Base-by-base conservation (phyloP, 2,797 vertebrate genomes). In the Enteromius treurensis region DNA sequence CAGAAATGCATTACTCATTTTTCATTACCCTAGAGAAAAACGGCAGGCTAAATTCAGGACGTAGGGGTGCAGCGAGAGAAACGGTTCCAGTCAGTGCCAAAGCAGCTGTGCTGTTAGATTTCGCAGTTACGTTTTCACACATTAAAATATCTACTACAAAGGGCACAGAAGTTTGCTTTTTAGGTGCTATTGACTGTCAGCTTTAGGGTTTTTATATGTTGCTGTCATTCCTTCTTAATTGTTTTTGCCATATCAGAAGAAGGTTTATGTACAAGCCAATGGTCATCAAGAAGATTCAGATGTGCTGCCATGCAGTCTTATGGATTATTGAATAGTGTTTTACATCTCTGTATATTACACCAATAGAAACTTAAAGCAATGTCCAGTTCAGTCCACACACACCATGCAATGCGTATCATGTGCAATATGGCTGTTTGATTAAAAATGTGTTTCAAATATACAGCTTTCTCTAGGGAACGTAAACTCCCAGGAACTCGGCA, bases 1-100 rank as follows among this genome's bases (percentile, higher is more conserved):
- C 60, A 87, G 49, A 71, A 67, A 42, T 77, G 45, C 79, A 67
- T 88, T 87, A 60, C 55, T 87, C 82, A 81, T 84, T 85, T 86
- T 84, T 76, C 73, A 71, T 69, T 77, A 85, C 55, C 77, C 69
- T 51, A 53, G 81, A 71, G 78, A 65, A 81, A 85, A 84, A 15
- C 2, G 15, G 37, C 15, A 65, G n/a, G 77, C 82, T 83, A 79
- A 85, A 86, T 84, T 49, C 80, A 74, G 67, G 69, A 85, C n/a
- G 14, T 51, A 75, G 40, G 62, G 42, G 78, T 85, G 37, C 40
- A 80, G 79, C 19, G 65, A 79, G 71, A 40, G 17, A 79, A 79
- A 68, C 80, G 1, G 29, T 51, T 75, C n/a, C 21, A 15, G 51
- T 86, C 37, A 10, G 60, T 67, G 80, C 62, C 84, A 62, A 65